Percentiles rank a stretch among this genome's conserved stretches.
Conservation (phyloP, 2,888 invertebrate genomes). For the Ommatoiulus sabulosus region DNA sequence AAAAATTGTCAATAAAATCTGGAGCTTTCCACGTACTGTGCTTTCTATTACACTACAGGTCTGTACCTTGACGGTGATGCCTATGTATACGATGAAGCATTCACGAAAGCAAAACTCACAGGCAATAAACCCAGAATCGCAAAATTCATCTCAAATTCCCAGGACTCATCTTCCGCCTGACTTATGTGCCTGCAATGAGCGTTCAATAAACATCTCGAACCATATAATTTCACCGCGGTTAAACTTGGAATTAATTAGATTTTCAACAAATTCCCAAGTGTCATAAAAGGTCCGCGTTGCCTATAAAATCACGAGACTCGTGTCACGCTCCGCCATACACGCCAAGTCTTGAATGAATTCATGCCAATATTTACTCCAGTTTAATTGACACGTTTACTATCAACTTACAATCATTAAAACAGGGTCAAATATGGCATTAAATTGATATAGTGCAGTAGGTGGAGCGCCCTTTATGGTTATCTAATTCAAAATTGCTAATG, state of each 20-base stretch:
- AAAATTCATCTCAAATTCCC: not conserved
- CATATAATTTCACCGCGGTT: not conserved
- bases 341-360: not conserved
- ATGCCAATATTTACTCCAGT: not conserved
- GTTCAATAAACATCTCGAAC: not conserved
- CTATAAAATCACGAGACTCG: not conserved
- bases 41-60: not conserved
- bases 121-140: not conserved
- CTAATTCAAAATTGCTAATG: not conserved
- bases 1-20: not conserved
- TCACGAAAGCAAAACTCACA: not conserved
- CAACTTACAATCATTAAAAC: not conserved
- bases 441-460: not conserved
- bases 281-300: not conserved
- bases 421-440: not conserved
- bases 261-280: not conserved
- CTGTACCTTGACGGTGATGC: too few relatives aligned
- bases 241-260: not conserved
- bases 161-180: not conserved
- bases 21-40: not conserved
- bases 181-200: too few relatives aligned
- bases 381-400: constrained; percentile 16
- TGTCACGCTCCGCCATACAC: not conserved
- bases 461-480: not conserved
- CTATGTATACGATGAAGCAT: not conserved